These are phyloP conservation scores for Vulpes vulpes DNA, from an alignment of 2,113 vertebrate species.

Conservation along the genomic window DNA sequence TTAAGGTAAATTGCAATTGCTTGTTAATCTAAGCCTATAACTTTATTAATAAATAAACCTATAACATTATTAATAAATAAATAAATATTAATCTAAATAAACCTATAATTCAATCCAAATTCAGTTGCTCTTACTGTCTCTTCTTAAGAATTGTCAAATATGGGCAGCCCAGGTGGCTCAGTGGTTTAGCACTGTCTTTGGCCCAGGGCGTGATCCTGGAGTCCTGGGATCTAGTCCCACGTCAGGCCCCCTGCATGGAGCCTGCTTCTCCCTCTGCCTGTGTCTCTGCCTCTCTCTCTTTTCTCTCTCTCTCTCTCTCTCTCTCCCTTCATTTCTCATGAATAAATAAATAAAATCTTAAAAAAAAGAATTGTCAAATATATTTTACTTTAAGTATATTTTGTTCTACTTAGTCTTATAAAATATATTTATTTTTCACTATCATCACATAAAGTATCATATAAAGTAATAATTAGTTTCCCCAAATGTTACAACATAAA, in stretches of 20 bases:
- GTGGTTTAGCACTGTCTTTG: too few relatives aligned
- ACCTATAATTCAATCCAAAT: slow-evolving; percentile 6
- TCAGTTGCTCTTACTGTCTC: background rate
- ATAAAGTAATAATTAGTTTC: slow-evolving; percentile 28
- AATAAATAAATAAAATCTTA: too few relatives aligned
- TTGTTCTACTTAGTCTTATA: slow-evolving; percentile 28
- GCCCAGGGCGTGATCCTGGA: too few relatives aligned
- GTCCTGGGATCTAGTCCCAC: too few relatives aligned
- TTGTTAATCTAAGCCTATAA: background rate
- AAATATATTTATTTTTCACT: slow-evolving; percentile 36
- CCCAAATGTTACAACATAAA: background rate
- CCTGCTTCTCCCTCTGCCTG: too few relatives aligned
- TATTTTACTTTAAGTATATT: background rate
- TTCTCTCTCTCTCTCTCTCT: too few relatives aligned
- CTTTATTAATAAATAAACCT: too few relatives aligned
- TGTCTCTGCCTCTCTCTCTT: too few relatives aligned
- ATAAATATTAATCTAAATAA: background rate
- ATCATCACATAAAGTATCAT: background rate
- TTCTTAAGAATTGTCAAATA: background rate
- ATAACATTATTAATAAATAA: too few relatives aligned
- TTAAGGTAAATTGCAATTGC: background rate
- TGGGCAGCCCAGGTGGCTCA: too few relatives aligned
- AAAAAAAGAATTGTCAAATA: background rate
- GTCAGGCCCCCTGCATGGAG: too few relatives aligned
- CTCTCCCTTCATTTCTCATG: too few relatives aligned